Evolutionary conservation across 2,113 vertebrate genomes (phyloP).

Genomic region (Ochotona curzoniae): DNA sequence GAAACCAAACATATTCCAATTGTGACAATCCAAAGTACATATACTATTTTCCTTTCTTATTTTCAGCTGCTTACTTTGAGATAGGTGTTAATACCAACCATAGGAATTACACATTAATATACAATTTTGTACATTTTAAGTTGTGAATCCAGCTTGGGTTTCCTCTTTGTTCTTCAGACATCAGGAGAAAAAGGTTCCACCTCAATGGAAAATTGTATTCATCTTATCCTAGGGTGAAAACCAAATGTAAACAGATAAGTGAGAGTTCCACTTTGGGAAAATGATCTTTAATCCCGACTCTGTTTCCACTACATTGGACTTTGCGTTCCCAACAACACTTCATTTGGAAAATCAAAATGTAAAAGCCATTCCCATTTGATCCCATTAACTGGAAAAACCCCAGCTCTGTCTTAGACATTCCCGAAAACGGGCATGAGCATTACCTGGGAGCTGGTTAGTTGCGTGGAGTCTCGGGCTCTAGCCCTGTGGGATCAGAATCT

Average conservation of each 20-base stretch:
- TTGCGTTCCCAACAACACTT: background rate
- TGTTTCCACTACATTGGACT: background rate
- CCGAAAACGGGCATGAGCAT: rapidly evolving
- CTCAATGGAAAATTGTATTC: conserved; percentile 12
- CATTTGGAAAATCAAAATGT: background rate
- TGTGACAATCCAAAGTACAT: conserved; percentile 25
- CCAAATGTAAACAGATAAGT: conserved; percentile 40
- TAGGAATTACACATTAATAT: conserved; percentile 10
- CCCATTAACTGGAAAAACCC: background rate
- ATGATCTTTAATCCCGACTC: background rate
- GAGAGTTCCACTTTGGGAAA: background rate
- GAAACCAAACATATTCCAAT: background rate
- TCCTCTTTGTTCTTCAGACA: conserved; percentile 60
- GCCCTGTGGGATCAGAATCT: background rate
- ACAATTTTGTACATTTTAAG: conserved; percentile 50
- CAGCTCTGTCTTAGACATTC: background rate
- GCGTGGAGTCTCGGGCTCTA: background rate
- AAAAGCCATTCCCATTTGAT: background rate
- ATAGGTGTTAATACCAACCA: background rate
- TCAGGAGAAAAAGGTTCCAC: conserved; percentile 51
- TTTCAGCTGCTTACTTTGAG: conserved; percentile 8
- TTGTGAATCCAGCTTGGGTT: conserved; percentile 13
- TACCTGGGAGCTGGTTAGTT: background rate
- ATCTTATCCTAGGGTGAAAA: conserved; percentile 75
- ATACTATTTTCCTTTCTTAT: conserved; percentile 42